Evolutionary conservation across 1,140 invertebrate genomes (phyloP).

Genomic region (Carposina sasakii): DNA sequence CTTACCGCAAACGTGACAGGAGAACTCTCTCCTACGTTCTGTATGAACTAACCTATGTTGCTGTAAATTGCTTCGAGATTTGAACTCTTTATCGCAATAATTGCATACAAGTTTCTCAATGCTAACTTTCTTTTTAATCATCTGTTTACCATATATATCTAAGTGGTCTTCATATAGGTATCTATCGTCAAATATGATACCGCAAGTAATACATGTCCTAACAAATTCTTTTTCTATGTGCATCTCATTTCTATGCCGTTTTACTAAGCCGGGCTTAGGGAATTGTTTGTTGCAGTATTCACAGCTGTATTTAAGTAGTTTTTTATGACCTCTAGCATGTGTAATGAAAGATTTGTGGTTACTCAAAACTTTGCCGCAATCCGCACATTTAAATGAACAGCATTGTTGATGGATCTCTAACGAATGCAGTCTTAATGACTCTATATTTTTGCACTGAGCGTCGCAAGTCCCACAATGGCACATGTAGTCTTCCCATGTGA

Average conservation of each 20-base stretch:
- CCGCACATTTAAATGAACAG: slow-evolving; percentile 51
- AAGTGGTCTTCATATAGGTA: slow-evolving; percentile 51
- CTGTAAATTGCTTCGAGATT: slow-evolving; percentile 48
- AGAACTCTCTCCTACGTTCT: slow-evolving; percentile 49
- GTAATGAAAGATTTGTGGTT: slow-evolving; percentile 46
- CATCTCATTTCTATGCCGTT: slow-evolving; percentile 38
- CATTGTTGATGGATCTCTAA: slow-evolving; percentile 53
- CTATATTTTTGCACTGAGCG: slow-evolving; percentile 51
- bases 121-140: slow-evolving; percentile 3
- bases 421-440: slow-evolving; percentile 48
- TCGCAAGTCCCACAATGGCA: slow-evolving; percentile 57
- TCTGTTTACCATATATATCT: slow-evolving; percentile 32
- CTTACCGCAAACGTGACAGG: slow-evolving; percentile 61
- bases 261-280: slow-evolving; percentile 29
- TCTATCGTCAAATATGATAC: slow-evolving; percentile 36
- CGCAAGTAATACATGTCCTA: slow-evolving; percentile 49
- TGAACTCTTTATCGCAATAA: slow-evolving; percentile 54
- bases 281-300: slow-evolving; percentile 56
- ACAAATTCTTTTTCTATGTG: slow-evolving; percentile 34
- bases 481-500: slow-evolving; percentile 53
- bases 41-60: slow-evolving; percentile 56
- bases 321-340: slow-evolving; percentile 48
- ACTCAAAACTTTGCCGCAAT: slow-evolving; percentile 43
- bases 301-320: slow-evolving; percentile 44
- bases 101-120: slow-evolving; percentile 47